Evolutionary conservation across 2,888 invertebrate species (phyloP).

Genomic region (Drosophila paranaensis): DNA sequence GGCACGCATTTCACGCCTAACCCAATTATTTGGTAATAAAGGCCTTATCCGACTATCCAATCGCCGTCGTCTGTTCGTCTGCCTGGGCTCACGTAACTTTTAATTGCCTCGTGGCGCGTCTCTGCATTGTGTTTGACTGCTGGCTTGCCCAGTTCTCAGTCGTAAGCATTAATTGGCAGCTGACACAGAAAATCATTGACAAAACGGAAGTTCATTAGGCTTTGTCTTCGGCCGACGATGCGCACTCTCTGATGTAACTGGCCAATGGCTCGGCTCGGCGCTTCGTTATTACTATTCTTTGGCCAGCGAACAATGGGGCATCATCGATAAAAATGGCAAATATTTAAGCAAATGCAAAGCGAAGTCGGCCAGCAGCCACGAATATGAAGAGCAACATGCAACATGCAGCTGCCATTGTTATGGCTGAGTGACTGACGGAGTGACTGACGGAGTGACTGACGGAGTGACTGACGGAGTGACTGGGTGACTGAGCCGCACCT

Average conservation of each 20-base stretch:
- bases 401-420: conserved; percentile 27
- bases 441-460: conserved; percentile 10
- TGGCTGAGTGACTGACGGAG: not conserved
- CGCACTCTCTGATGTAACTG: conserved; percentile 37
- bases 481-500: conserved; percentile 14
- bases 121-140: conserved; percentile 25
- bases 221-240: conserved; percentile 51
- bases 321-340: conserved; percentile 54
- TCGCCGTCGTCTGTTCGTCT: conserved; percentile 19
- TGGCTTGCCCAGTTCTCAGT: conserved; percentile 34
- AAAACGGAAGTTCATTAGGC: conserved; percentile 75
- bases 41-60: conserved; percentile 20
- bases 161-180: conserved; percentile 56
- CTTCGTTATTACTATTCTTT: conserved; percentile 13
- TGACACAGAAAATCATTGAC: conserved; percentile 60
- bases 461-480: not conserved
- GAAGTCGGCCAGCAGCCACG: conserved; percentile 31
- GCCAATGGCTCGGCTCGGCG: conserved; percentile 8
- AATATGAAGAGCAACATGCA: conserved; percentile 59
- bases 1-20: not conserved
- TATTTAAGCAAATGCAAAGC: conserved; percentile 55
- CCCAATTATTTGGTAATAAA: conserved; percentile 16
- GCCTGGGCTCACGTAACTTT: conserved; percentile 41
- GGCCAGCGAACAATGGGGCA: conserved; percentile 33
- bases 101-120: conserved; percentile 36